phyloP scores from a whole-genome alignment of 2,113 vertebrate species.

The Regulus satrapa region DNA sequence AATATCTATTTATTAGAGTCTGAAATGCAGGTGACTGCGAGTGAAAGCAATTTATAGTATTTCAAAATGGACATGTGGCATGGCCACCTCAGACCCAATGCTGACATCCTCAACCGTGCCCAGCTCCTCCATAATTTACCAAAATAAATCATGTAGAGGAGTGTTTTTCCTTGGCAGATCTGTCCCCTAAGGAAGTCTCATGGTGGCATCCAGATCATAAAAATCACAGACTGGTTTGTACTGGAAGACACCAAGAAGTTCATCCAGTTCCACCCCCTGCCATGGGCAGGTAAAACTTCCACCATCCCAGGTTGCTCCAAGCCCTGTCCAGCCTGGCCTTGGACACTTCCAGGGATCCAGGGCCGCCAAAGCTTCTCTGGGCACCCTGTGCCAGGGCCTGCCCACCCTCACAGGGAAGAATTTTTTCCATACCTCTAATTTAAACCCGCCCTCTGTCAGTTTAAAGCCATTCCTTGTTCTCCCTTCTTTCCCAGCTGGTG shows the following conservation, averaged over 20 bases:
- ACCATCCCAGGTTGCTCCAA: background rate
- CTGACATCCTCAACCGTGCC: background rate
- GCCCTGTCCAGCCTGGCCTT: fast-evolving
- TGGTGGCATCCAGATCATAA: background rate
- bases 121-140: background rate
- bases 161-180: background rate
- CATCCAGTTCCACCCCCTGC: fast-evolving
- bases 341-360: background rate
- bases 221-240: background rate
- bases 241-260: background rate
- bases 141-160: background rate
- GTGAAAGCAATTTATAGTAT: background rate
- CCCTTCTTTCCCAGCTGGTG: fast-evolving
- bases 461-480: background rate
- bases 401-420: fast-evolving
- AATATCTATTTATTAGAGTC: background rate
- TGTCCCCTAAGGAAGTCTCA: background rate
- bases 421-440: background rate
- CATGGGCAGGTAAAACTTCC: background rate
- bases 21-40: background rate
- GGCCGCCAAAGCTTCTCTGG: background rate
- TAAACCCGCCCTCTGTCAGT: background rate
- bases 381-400: fast-evolving
- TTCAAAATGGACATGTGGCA: background rate
- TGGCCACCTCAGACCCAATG: background rate